Conservation (phyloP, 2,888 invertebrate species). For the Meliscaeva auricollis region DNA sequence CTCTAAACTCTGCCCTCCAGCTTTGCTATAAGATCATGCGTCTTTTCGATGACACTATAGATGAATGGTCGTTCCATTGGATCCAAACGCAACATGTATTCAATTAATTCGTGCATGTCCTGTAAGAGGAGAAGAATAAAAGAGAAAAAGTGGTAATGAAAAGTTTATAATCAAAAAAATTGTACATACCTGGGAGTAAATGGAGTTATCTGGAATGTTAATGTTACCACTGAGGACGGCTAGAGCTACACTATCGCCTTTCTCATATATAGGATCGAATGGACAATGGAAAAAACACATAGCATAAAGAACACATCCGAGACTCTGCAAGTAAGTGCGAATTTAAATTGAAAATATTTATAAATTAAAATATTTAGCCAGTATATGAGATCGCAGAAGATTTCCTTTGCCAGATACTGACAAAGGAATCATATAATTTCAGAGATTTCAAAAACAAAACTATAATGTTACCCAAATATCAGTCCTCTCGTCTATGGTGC, state of each 20-base stretch:
- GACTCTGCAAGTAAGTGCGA: constrained; percentile 86
- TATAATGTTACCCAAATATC: constrained; percentile 89
- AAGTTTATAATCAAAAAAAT: not conserved
- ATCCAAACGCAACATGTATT: constrained; percentile 90
- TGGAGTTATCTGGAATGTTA: constrained; percentile 88
- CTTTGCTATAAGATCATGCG: constrained; percentile 86
- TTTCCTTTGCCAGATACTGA: too few relatives aligned
- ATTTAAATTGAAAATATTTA: not conserved
- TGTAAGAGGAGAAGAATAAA: constrained; percentile 78
- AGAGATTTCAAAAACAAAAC: too few relatives aligned
- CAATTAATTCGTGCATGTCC: constrained; percentile 89
- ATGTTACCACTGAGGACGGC: constrained; percentile 92
- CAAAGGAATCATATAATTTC: too few relatives aligned
- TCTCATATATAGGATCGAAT: constrained; percentile 92
- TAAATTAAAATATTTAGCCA: too few relatives aligned
- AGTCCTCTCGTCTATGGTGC: constrained; percentile 92
- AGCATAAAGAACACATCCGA: constrained; percentile 94
- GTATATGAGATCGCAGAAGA: too few relatives aligned
- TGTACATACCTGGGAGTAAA: constrained; percentile 85
- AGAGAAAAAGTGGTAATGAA: not conserved
- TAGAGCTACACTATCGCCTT: constrained; percentile 94
- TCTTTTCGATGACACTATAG: constrained; percentile 88
- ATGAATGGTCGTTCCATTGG: constrained; percentile 91
- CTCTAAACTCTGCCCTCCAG: constrained; percentile 86
- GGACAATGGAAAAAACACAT: constrained; percentile 94